phyloP scores from a whole-genome alignment of 2,797 vertebrate genomes.

The Pempheris klunzingeri region DNA sequence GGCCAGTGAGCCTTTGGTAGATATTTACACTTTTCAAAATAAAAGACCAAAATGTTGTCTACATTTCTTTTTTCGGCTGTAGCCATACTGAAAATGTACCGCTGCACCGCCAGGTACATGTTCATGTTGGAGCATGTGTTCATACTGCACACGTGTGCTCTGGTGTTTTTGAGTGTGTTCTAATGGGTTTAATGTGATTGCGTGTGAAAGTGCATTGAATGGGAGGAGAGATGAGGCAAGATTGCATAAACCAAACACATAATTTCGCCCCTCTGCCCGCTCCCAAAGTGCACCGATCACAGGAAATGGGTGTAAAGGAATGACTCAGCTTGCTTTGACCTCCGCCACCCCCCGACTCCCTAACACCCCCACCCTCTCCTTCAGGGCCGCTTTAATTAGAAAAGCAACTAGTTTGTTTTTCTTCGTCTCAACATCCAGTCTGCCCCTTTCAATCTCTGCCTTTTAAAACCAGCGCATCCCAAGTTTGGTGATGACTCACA shows the following conservation, averaged over 20 bases:
- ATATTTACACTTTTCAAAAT: too few relatives aligned
- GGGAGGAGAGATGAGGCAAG: conserved; percentile 36
- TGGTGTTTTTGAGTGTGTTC: neutral
- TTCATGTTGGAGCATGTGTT: conserved; percentile 7
- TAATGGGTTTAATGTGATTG: conserved; percentile 10
- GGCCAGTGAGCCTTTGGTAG: too few relatives aligned
- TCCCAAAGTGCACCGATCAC: conserved; percentile 66
- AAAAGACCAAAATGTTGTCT: too few relatives aligned
- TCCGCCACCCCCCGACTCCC: conserved; percentile 35
- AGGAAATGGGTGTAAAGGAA: conserved; percentile 80
- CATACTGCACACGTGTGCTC: neutral
- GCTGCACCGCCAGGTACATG: neutral
- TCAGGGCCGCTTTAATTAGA: conserved; percentile 76
- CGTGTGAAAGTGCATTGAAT: conserved; percentile 43
- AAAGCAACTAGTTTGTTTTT: conserved; percentile 73
- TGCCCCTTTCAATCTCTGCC: conserved; percentile 35
- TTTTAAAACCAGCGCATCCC: conserved; percentile 69
- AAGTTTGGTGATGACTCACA: conserved; percentile 77
- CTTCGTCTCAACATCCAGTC: conserved; percentile 63
- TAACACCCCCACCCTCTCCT: conserved; percentile 58
- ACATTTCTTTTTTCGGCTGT: too few relatives aligned
- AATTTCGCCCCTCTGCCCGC: conserved; percentile 46
- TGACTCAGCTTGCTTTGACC: conserved; percentile 79
- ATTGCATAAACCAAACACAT: conserved; percentile 59
- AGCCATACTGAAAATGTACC: too few relatives aligned